Conservation (phyloP, 2,888 invertebrate species). For the Epinotia nisella region DNA sequence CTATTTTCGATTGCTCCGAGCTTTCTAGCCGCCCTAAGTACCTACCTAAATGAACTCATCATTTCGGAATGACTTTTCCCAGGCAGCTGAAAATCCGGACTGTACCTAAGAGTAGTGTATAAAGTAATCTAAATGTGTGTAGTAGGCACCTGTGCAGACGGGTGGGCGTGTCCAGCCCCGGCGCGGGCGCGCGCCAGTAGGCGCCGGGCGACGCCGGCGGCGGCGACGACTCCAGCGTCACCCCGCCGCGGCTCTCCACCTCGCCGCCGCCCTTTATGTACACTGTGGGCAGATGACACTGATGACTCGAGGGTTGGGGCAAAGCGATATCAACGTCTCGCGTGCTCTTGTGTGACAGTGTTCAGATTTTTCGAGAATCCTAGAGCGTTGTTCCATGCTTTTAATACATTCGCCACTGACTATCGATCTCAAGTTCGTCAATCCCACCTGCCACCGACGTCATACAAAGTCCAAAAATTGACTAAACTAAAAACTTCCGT, state of each 20-base stretch:
- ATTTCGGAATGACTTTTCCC: background rate
- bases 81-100: background rate
- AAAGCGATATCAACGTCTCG: no score
- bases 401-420: no score
- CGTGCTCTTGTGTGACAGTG: no score
- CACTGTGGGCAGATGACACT: constrained; percentile 55
- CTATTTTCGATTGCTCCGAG: background rate
- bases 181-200: constrained; percentile 70
- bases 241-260: constrained; percentile 86
- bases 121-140: background rate
- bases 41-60: background rate
- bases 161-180: constrained; percentile 68
- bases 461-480: no score
- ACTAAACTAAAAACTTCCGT: no score
- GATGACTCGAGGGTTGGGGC: background rate
- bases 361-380: no score
- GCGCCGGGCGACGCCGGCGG: constrained; percentile 69
- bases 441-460: no score
- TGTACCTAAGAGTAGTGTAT: background rate
- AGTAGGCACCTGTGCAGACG: constrained; percentile 69
- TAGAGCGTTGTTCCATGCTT: no score
- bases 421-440: no score
- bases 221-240: constrained; percentile 65
- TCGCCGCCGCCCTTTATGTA: constrained; percentile 87
- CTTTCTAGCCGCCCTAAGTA: no score